Percentiles rank a stretch among this genome's conserved stretches.
phyloP scores from a whole-genome alignment of 2,797 vertebrate species.

The Catamblyrhynchus diadema region DNA sequence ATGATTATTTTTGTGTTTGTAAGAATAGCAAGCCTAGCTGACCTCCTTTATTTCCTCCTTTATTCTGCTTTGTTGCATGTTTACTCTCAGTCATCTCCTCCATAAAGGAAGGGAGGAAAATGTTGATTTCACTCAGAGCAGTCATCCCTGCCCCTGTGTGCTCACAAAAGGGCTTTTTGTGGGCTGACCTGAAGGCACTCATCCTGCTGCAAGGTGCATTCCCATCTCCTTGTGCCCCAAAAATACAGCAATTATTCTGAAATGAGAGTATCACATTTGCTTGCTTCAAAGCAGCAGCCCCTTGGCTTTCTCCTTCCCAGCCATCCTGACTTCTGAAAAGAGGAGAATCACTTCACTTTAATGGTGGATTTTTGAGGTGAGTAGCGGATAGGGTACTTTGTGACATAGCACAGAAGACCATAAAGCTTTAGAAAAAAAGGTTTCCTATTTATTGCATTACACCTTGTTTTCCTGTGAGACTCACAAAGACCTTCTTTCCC shows the following conservation, averaged over 20 bases:
- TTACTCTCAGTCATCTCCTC: neutral
- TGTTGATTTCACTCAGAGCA: neutral
- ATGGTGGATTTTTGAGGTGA: neutral
- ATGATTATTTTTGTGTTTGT: neutral
- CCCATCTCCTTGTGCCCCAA: neutral
- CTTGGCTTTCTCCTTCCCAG: neutral
- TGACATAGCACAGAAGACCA: neutral
- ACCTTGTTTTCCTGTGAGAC: conserved; percentile 50
- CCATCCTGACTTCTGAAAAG: neutral
- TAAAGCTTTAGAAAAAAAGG: conserved; percentile 36
- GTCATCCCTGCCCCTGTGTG: neutral
- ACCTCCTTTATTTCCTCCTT: neutral
- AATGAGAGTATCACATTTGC: neutral
- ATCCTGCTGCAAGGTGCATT: rapidly evolving
- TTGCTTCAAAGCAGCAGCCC: neutral
- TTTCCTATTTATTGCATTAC: conserved; percentile 34
- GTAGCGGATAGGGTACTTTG: neutral
- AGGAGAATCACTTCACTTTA: neutral
- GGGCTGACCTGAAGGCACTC: neutral
- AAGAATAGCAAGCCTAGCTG: neutral
- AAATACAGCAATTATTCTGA: neutral
- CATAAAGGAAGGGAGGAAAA: neutral
- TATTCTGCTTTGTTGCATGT: neutral
- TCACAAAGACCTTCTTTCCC: conserved; percentile 19
- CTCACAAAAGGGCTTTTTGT: neutral